These are phyloP conservation scores for Melospiza georgiana DNA, from an alignment of 2,113 vertebrate species.

Conservation along the genomic window DNA sequence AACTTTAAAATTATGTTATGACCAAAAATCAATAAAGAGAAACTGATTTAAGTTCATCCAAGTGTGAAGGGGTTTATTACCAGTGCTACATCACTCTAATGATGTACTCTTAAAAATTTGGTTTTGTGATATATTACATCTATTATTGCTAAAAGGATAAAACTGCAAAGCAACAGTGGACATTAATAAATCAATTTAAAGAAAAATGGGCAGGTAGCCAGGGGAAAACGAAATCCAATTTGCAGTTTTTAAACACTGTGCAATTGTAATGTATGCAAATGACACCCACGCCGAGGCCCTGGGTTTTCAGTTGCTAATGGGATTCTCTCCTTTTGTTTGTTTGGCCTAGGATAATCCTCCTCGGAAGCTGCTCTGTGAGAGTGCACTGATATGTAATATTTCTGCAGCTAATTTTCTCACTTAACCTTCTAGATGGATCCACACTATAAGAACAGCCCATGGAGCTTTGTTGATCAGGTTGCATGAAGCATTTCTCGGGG, in stretches of 20 bases:
- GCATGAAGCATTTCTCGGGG: conserved; percentile 26
- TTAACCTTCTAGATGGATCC: conserved; percentile 63
- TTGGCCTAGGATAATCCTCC: conserved; percentile 25
- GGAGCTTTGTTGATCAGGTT: conserved; percentile 20
- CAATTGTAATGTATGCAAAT: conserved; percentile 69
- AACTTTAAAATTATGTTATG: conserved; percentile 90
- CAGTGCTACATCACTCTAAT: conserved; percentile 86
- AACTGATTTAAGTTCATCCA: conserved; percentile 88
- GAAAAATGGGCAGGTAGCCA: conserved; percentile 75
- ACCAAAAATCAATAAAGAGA: conserved; percentile 89
- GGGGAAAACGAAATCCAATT: conserved; percentile 67
- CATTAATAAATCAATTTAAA: conserved; percentile 86
- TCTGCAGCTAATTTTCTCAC: conserved; percentile 60
- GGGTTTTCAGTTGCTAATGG: conserved; percentile 37
- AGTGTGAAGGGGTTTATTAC: conserved; percentile 89
- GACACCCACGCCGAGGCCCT: not conserved
- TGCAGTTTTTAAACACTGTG: conserved; percentile 57
- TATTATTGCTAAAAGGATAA: conserved; percentile 89
- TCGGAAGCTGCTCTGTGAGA: not conserved
- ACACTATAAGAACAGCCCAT: not conserved
- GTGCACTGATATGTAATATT: conserved; percentile 37
- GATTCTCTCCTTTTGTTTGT: conserved; percentile 46
- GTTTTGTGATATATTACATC: conserved; percentile 86
- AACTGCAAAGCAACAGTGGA: conserved; percentile 81
- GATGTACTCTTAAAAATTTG: conserved; percentile 88